These are phyloP conservation scores for Psilopogon haemacephalus DNA, from an alignment of 2,113 vertebrate genomes.

Conservation along the genomic window DNA sequence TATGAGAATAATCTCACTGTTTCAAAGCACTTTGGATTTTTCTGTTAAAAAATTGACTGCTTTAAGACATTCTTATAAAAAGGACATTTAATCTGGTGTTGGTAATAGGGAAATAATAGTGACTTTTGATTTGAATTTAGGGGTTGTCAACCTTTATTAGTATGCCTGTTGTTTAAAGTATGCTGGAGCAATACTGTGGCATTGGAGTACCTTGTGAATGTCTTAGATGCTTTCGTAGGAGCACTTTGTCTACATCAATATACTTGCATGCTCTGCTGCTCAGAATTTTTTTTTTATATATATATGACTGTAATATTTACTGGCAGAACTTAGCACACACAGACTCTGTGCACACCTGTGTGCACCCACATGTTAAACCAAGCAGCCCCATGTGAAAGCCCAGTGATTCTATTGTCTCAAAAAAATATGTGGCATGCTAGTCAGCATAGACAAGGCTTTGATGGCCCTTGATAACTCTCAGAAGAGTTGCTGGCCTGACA, in stretches of 20 bases:
- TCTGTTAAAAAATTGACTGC: neutral
- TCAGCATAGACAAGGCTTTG: no score
- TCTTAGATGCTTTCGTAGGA: neutral
- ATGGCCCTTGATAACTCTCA: no score
- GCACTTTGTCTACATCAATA: neutral
- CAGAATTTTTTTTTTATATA: neutral
- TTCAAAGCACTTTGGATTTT: neutral
- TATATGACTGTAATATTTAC: neutral
- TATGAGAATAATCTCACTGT: neutral
- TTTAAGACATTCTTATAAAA: neutral
- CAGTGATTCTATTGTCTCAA: no score
- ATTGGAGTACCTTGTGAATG: neutral
- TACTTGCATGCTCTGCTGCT: neutral
- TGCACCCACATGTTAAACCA: accelerated
- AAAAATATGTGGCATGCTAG: no score
- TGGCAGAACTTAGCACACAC: neutral
- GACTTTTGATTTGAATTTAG: neutral
- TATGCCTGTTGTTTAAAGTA: neutral
- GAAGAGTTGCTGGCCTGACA: no score
- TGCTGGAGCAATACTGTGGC: neutral
- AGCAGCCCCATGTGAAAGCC: no score
- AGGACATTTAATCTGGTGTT: neutral
- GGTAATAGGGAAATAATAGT: neutral
- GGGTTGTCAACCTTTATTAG: neutral
- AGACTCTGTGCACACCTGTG: accelerated